Evolutionary conservation across 2,888 invertebrate species (phyloP), one percentile per base, ranked within the genome.

Genomic region (Agriopis leucophaearia): DNA sequence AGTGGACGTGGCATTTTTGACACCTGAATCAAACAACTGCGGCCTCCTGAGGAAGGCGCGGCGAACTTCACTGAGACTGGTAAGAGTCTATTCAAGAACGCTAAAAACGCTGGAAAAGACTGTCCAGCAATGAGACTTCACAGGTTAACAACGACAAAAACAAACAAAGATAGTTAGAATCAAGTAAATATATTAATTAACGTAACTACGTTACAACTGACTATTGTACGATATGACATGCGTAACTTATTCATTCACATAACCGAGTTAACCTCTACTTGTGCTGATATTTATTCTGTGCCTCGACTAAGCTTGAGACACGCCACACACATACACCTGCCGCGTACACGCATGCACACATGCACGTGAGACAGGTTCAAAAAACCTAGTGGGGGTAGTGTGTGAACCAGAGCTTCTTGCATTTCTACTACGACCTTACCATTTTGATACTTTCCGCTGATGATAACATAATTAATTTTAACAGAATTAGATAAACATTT

Each of bases 381-480:
- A 84, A 81, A 78, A 67, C 66, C 59, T 75, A 74, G 80, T 75
- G 82, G 82, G 84, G 82, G 80, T 82, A 79, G 79, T 87, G 88
- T 87, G 89, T 87, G 90, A 87, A 88, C 86, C 81, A 78, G 80
- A 82, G 81, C 73, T 74, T 65, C 73, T 71, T 76, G 76, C 74
- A 67, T 70, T 70, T 70, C 45, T 77, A 78, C 68, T 35, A 36
- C 70, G 70, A 68, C 55, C 4, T n/a, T 74, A 61, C 38, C 5
- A 65, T 75, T 76, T 88, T 87, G 86, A 86, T 86, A 85, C 81
- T 84, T 80, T 57, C 36, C 15, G n/a, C 15, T 15, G 15, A 36
- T 4, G 38, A 15, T 15, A 13, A n/a, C n/a, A n/a, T n/a, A n/a
- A n/a, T n/a, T 8, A n/a, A 12, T n/a, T 51, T 18, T 0, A n/a